Conservation (phyloP, 2,888 invertebrate genomes). For the Plagodis dolabraria region DNA sequence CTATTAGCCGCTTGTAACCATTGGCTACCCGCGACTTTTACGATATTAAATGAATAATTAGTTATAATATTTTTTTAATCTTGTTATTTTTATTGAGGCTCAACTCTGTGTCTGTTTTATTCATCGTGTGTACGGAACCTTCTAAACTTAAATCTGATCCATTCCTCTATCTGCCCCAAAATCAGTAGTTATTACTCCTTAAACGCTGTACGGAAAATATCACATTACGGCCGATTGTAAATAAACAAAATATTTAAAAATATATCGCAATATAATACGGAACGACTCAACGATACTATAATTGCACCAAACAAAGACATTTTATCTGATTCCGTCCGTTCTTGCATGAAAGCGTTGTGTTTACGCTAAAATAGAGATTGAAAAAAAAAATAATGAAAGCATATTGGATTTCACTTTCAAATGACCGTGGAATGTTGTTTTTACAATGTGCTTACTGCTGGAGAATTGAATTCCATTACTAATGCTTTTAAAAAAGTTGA, state of each 20-base stretch:
- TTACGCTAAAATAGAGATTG: conserved; percentile 35
- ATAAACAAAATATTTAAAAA: conserved; percentile 60
- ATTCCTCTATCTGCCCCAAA: conserved; percentile 26
- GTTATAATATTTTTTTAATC: no score
- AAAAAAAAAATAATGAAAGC: conserved; percentile 24
- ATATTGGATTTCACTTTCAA: conserved; percentile 36
- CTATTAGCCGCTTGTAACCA: no score
- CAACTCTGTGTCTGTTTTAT: no score
- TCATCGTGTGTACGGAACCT: no score
- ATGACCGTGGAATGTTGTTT: background rate
- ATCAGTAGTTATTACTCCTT: conserved; percentile 59
- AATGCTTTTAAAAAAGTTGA: no score
- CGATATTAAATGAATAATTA: no score
- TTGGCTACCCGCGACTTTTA: no score
- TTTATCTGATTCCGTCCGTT: conserved; percentile 55
- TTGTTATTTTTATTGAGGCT: no score
- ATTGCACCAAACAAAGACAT: conserved; percentile 71
- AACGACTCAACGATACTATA: conserved; percentile 59
- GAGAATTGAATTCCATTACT: no score
- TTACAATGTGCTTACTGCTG: background rate
- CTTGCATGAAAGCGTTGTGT: conserved; percentile 44
- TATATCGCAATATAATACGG: conserved; percentile 56
- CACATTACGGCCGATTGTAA: conserved; percentile 57
- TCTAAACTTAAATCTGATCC: conserved; percentile 11
- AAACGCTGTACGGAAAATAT: conserved; percentile 68